Base-by-base conservation (phyloP, 2,113 vertebrate species). In the Trogon melanurus region DNA sequence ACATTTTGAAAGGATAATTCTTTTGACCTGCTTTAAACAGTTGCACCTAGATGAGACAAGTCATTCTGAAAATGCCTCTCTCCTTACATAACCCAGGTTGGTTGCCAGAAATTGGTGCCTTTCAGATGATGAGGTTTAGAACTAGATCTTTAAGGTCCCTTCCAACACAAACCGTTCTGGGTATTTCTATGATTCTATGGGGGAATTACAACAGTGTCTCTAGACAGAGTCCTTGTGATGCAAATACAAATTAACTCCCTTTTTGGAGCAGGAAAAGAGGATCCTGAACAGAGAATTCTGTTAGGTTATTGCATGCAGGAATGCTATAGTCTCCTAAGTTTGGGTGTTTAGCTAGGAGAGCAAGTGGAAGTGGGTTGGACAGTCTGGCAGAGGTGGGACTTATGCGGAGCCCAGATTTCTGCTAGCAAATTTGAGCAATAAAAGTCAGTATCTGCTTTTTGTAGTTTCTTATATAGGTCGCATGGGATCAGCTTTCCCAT, bases 41-140 rank as follows among this genome's bases (percentile, higher is more conserved):
- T 70, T 69, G 19, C 53, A 26, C 48, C 21, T 9, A 11, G 22
- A 81, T 50, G 38, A 78, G 66, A 74, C 12, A 82, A 89, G 67
- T 44, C 15, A 8, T 70, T 88, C 50, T 65, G 45, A 65, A 80
- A 65, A 41, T 16, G 13, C 25, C 12, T 44, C 29, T 91, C 29
- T 71, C 48, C 19, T 34, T 64, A 26, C 0, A 1, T 44, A 60
- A 50, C 0, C 2, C 8, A 38, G 8, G 5, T 87, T 3, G 0
- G 3, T 67, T 71, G 14, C 34, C n/a, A 69, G 23, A 87, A 65
- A 3, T 4, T 54, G 41, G 8, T 67, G 45, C 38, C 32, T 83
- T 73, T 66, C 56, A 79, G 45, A 6, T 86, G 67, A 60, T 51
- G 38, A 41, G 41, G 41, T 12, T 13, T 41, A 13, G 41, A 41